Conservation (phyloP, 2,888 invertebrate species). For the Lagria hirta region DNA sequence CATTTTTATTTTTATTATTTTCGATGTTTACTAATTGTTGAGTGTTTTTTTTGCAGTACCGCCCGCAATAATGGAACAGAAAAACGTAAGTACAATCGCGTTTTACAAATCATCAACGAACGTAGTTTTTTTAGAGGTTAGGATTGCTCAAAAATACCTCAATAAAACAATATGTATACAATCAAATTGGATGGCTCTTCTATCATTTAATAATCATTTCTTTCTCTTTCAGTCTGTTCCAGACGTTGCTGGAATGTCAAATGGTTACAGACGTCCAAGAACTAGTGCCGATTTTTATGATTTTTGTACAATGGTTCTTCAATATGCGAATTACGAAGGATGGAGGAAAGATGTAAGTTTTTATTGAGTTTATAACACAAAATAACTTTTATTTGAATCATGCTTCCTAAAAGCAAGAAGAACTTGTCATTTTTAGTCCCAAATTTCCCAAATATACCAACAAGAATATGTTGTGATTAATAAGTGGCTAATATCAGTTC, state of each 20-base stretch:
- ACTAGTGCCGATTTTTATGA: conserved; percentile 58
- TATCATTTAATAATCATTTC: neutral
- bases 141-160: conserved; percentile 14
- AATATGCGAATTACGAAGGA: conserved; percentile 58
- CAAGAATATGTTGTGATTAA: no score
- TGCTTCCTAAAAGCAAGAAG: conserved; percentile 2
- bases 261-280: conserved; percentile 47
- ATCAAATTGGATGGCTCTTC: conserved; percentile 2
- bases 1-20: no score
- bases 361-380: neutral
- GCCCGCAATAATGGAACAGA: conserved; percentile 42
- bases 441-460: no score
- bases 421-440: neutral
- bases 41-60: conserved; percentile 39
- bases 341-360: conserved; percentile 53
- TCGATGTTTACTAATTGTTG: conserved; percentile 24
- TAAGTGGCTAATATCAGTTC: neutral
- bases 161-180: neutral
- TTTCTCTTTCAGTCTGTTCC: conserved; percentile 37
- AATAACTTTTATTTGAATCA: neutral
- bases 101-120: conserved; percentile 19
- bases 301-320: conserved; percentile 59
- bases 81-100: conserved; percentile 48
- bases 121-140: conserved; percentile 40
- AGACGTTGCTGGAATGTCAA: conserved; percentile 34